Conservation (phyloP, 2,797 vertebrate species). For the Hipposideros larvatus region DNA sequence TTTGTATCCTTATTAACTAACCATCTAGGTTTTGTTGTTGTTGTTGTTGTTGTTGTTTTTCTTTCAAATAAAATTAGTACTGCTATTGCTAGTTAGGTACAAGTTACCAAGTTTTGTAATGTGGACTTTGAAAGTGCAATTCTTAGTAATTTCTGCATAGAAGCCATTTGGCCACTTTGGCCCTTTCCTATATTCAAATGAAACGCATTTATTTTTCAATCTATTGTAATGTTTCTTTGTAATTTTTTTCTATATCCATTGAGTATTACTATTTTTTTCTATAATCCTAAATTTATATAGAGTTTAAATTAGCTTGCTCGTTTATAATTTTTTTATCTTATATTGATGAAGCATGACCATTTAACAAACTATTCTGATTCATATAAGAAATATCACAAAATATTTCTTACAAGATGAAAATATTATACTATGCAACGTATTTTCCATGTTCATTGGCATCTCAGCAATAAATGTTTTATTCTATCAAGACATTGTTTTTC, state of each 20-base stretch:
- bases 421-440: not conserved
- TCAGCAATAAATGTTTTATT: slow-evolving; percentile 66
- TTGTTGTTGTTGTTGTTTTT: not conserved
- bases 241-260: not conserved
- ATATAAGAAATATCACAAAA: slow-evolving; percentile 26
- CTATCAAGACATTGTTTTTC: slow-evolving; percentile 25
- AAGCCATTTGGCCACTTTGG: rapidly evolving
- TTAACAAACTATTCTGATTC: not conserved
- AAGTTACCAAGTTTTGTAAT: not conserved
- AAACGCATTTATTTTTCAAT: not conserved
- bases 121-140: not conserved
- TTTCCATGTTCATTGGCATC: slow-evolving; percentile 23
- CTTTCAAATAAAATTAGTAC: not conserved
- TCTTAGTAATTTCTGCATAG: not conserved
- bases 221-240: not conserved
- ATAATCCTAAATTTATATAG: not conserved
- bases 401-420: slow-evolving; percentile 62
- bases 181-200: not conserved
- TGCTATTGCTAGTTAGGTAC: not conserved
- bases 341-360: not conserved
- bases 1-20: not conserved
- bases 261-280: not conserved
- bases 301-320: not conserved
- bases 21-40: not conserved
- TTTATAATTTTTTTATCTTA: not conserved